Conservation (phyloP, 2,888 invertebrate genomes). For the Drosophila maculinotata region DNA sequence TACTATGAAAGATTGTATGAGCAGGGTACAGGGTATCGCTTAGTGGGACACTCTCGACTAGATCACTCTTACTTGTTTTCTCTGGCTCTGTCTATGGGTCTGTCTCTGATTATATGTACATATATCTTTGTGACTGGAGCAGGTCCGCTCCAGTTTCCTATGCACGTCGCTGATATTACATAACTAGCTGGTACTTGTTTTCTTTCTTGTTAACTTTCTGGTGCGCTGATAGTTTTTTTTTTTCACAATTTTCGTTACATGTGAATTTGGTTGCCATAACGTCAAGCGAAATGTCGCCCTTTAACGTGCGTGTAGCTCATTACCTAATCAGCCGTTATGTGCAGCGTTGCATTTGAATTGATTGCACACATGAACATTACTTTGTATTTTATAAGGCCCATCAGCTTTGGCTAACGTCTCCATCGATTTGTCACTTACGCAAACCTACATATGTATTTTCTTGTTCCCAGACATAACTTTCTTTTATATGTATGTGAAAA, state of each 20-base stretch:
- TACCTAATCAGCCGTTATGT: conserved; percentile 59
- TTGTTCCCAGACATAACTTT: conserved; percentile 63
- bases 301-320: conserved; percentile 72
- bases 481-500: conserved; percentile 35
- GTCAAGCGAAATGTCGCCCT: conserved; percentile 39
- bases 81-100: conserved; percentile 1
- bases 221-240: conserved; percentile 36
- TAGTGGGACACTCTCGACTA: conserved; percentile 51
- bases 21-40: no score
- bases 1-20: no score
- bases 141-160: conserved; percentile 67
- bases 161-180: conserved; percentile 74
- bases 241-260: conserved; percentile 56
- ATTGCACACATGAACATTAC: conserved; percentile 7
- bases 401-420: conserved; percentile 13
- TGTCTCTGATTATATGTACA: conserved; percentile 6
- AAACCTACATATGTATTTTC: conserved; percentile 18
- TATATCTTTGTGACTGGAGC: conserved; percentile 21
- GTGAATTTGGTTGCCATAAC: conserved; percentile 66
- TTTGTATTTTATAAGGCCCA: conserved; percentile 29
- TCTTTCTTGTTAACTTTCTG: conserved; percentile 32
- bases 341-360: conserved; percentile 56
- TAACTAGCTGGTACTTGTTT: conserved; percentile 72
- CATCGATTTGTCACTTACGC: conserved; percentile 42
- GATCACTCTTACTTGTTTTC: conserved; percentile 26